Evolutionary conservation across 2,888 invertebrate genomes (phyloP).

Genomic region (Patella pellucida): DNA sequence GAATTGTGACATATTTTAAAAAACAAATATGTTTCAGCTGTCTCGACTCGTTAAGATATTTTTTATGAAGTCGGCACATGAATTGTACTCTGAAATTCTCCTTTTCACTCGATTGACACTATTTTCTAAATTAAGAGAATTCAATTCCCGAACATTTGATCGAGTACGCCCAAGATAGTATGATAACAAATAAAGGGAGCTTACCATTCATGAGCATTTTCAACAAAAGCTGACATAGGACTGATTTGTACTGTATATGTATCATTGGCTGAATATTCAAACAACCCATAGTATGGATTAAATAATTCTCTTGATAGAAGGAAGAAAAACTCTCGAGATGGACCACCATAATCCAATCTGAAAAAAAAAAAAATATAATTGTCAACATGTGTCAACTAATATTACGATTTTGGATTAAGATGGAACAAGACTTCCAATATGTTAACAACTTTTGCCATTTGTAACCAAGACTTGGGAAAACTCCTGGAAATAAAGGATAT

Average conservation of each 20-base stretch:
- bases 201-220: conserved; percentile 95
- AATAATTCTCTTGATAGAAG: conserved; percentile 95
- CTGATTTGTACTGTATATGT: conserved; percentile 88
- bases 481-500: not conserved
- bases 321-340: conserved; percentile 97
- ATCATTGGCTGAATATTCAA: conserved; percentile 98
- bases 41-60: no score
- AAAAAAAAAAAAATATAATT: conserved; percentile 33
- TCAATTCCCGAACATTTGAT: no score
- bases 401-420: not conserved
- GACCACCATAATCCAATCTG: conserved; percentile 94
- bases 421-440: not conserved
- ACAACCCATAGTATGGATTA: conserved; percentile 97
- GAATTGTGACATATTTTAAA: no score
- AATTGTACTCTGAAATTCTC: no score
- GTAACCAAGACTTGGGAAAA: not conserved
- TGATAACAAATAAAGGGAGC: no score
- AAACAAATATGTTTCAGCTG: no score
- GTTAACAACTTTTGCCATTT: not conserved
- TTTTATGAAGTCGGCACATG: no score
- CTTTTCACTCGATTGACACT: no score
- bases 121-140: no score
- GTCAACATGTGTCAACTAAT: not conserved
- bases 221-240: conserved; percentile 96
- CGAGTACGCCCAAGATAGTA: no score